phyloP scores from a whole-genome alignment of 2,113 vertebrate species.

The Gymnarchus niloticus region DNA sequence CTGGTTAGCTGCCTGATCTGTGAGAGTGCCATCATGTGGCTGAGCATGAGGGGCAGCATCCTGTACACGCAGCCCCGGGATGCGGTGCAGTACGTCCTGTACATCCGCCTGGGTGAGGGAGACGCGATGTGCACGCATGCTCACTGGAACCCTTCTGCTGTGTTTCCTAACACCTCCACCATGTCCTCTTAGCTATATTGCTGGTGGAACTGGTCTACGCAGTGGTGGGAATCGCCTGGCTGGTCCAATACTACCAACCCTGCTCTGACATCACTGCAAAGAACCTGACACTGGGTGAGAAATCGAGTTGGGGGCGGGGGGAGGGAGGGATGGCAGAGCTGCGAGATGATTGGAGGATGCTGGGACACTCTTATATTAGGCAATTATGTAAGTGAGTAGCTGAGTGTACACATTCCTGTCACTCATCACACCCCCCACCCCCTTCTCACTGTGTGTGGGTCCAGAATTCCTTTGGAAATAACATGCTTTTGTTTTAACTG shows the following conservation, averaged over 20 bases:
- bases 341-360: neutral
- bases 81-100: slow-evolving; percentile 97
- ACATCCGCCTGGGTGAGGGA: slow-evolving; percentile 90
- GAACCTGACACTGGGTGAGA: slow-evolving; percentile 88
- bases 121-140: no score
- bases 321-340: neutral
- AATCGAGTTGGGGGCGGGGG: neutral
- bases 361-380: neutral
- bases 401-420: neutral
- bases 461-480: slow-evolving; percentile 15
- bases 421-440: neutral
- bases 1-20: slow-evolving; percentile 96
- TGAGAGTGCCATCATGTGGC: slow-evolving; percentile 98
- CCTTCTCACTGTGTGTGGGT: slow-evolving; percentile 10
- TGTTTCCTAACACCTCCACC: slow-evolving; percentile 5
- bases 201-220: slow-evolving; percentile 94
- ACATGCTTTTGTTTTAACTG: slow-evolving; percentile 12
- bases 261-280: slow-evolving; percentile 94
- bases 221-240: slow-evolving; percentile 93
- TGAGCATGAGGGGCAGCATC: slow-evolving; percentile 98
- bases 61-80: slow-evolving; percentile 95
- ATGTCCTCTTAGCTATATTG: slow-evolving; percentile 76
- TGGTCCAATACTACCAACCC: slow-evolving; percentile 91
- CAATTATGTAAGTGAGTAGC: slow-evolving; percentile 10
- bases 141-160: neutral